Evolutionary conservation across 2,888 invertebrate genomes (phyloP), one percentile per base, ranked within the genome.

Genomic region (Choristoneura rosaceana): DNA sequence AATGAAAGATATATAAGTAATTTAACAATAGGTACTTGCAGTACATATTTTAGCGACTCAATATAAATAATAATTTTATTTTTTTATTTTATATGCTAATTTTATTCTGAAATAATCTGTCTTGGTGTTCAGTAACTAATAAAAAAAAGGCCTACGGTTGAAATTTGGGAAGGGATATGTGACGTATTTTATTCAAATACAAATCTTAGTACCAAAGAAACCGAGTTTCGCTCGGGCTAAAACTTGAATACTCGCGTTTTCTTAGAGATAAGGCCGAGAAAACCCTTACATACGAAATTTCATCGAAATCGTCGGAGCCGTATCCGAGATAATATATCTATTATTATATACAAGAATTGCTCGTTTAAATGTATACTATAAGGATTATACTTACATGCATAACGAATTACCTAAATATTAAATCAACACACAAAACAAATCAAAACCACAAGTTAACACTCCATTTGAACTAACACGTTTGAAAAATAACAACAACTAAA

Each of bases 301-400:
- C 25, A 25, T 25, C 25, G 2, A 25, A 25, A 25, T 25, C 25
- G 25, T 25, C 2, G 25, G 25, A 25, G 25, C 25, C 25, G 25
- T 25, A 1, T 25, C 25, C 25, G 25, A 25, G 25, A 25, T n/a
- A n/a, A n/a, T n/a, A n/a, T n/a, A n/a, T n/a, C n/a, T n/a, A n/a
- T n/a, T n/a, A n/a, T n/a, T n/a, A 25, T 25, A 25, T 25, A 25
- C 25, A 25, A 25, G 25, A 25, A 25, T 25, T 25, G 25, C 25
- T 25, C 25, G 25, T 25, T 25, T 25, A 25, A 25, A 25, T 0
- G 25, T 25, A 25, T 25, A 25, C 25, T 25, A 25, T 25, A 25
- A 25, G 25, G 25, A 61, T 45, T 64, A n/a, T 64, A 59, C 45
- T 68, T 71, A 67, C 68, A 62, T 71, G 61, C 62, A 71, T 45